Evolutionary conservation across 1,140 invertebrate genomes (phyloP).

Genomic region (Probaryconus sp.): DNA sequence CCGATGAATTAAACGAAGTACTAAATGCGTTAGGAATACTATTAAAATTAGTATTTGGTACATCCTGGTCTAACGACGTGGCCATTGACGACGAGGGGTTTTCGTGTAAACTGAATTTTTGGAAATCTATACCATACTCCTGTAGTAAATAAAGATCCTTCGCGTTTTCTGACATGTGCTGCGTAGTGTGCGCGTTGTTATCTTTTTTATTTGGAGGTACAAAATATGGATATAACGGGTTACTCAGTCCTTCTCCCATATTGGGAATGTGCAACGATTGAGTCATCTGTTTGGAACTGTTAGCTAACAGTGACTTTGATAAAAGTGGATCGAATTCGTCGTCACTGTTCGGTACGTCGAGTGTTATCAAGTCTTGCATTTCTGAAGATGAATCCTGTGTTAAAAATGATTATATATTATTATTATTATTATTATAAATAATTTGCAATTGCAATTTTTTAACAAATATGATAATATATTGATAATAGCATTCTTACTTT

Average conservation of each 20-base stretch:
- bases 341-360: conserved; percentile 80
- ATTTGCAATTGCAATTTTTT: too few species aligned
- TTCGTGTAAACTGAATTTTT: conserved; percentile 74
- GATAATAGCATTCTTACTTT: too few species aligned
- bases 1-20: conserved; percentile 60
- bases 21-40: conserved; percentile 70
- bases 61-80: conserved; percentile 29
- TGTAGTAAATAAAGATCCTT: conserved; percentile 79
- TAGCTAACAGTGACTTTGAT: conserved; percentile 68
- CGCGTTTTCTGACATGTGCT: conserved; percentile 58
- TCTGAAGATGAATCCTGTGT: conserved; percentile 66
- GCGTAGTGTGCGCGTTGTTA: conserved; percentile 32
- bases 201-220: conserved; percentile 68
- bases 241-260: conserved; percentile 78
- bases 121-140: conserved; percentile 80
- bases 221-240: conserved; percentile 81
- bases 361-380: conserved; percentile 80
- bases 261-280: conserved; percentile 75
- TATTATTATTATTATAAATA: conserved; percentile 9
- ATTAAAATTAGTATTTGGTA: conserved; percentile 67
- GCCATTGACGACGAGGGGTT: conserved; percentile 56
- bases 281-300: conserved; percentile 73
- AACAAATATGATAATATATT: too few species aligned
- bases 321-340: conserved; percentile 82
- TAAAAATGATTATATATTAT: conserved; percentile 31